Evolutionary conservation across 2,797 vertebrate species (phyloP).

Genomic region (Lophotriccus pileatus): DNA sequence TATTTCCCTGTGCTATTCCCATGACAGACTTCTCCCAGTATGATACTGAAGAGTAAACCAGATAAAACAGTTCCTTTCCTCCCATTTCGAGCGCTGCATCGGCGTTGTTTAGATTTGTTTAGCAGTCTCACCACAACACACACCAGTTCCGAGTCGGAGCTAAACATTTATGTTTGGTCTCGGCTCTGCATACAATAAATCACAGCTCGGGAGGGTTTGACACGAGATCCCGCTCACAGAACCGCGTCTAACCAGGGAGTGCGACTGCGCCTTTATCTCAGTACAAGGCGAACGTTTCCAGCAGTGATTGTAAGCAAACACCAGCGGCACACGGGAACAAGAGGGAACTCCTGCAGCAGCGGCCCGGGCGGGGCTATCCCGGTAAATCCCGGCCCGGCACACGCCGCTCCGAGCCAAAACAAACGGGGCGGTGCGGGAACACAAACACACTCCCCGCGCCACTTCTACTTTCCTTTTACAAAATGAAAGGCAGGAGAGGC

Average conservation of each 20-base stretch:
- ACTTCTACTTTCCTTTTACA: not conserved
- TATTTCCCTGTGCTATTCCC: not conserved
- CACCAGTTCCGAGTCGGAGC: not conserved
- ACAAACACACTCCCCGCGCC: not conserved
- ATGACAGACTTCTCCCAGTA: not conserved
- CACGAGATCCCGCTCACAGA: not conserved
- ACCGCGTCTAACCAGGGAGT: not conserved
- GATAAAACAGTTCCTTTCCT: not conserved
- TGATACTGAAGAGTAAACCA: not conserved
- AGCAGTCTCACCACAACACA: not conserved
- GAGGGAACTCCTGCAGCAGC: not conserved
- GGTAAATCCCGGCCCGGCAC: not conserved
- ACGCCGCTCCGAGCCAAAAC: not conserved
- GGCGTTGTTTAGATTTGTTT: not conserved
- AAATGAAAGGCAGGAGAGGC: not conserved
- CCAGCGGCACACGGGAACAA: not conserved
- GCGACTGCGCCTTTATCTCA: rapidly evolving
- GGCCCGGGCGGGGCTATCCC: not conserved
- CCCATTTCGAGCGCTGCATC: not conserved
- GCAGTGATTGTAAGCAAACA: not conserved
- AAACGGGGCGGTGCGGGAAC: not conserved
- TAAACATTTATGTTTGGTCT: not conserved
- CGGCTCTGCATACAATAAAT: not conserved
- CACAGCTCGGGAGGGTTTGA: not conserved
- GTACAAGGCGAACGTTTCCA: not conserved